phyloP scores from a whole-genome alignment of 2,888 invertebrate genomes.

The Cactoblastis cactorum region DNA sequence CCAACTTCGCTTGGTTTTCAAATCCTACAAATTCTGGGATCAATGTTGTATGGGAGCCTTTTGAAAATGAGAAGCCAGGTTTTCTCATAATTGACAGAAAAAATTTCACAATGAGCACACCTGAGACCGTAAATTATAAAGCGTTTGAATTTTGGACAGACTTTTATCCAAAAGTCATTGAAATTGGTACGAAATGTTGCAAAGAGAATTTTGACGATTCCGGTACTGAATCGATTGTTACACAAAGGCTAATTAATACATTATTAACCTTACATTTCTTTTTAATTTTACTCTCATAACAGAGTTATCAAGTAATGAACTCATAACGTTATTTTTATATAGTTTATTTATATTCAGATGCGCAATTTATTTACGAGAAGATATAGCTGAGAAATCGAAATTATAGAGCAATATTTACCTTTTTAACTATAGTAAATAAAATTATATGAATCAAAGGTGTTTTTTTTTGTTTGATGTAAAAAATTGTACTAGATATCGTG shows the following conservation, averaged over 20 bases:
- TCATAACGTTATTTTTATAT: conserved; percentile 64
- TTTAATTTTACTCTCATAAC: conserved; percentile 48
- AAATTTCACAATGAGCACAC: conserved; percentile 87
- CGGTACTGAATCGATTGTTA: conserved; percentile 41
- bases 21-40: conserved; percentile 85
- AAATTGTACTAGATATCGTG: not conserved
- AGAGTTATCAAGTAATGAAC: conserved; percentile 25
- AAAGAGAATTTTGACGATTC: conserved; percentile 76
- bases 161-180: conserved; percentile 87
- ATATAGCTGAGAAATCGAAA: conserved; percentile 30
- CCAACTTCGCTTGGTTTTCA: conserved; percentile 86
- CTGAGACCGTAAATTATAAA: conserved; percentile 84
- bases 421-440: conserved; percentile 34
- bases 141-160: conserved; percentile 91
- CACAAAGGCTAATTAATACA: conserved; percentile 38
- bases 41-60: conserved; percentile 87
- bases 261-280: conserved; percentile 44
- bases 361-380: conserved; percentile 49
- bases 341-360: conserved; percentile 53
- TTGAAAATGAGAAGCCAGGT: conserved; percentile 82
- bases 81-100: conserved; percentile 85
- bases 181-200: conserved; percentile 87
- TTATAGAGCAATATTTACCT: conserved; percentile 26
- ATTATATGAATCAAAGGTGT: conserved; percentile 22
- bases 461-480: conserved; percentile 10